Evolutionary conservation across 2,888 invertebrate genomes (phyloP), one percentile per base, ranked within the genome.

Genomic region (Agrotis puta): DNA sequence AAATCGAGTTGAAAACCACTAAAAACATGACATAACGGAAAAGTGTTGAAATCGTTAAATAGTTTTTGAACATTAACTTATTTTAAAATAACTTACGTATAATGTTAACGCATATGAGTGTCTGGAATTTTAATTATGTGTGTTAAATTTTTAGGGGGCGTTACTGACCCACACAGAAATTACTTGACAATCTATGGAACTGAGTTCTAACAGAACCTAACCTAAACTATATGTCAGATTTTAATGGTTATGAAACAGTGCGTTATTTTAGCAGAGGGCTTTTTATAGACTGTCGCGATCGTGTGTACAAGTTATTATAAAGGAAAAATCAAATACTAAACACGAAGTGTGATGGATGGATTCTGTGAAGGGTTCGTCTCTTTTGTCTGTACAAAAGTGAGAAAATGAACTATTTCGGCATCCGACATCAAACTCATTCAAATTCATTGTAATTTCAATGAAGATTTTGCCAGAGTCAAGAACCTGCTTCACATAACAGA

Each of bases 311-410:
- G 27, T 22, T 33, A 27, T 27, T n/a, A n/a, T n/a, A 56, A 75
- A 75, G 24, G 45, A 66, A 72, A 67, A n/a, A n/a, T n/a, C n/a
- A n/a, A n/a, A n/a, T 47, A 48, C 45, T 51, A 51, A 66, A 67
- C 39, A 76, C 50, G 67, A 51, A 67, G 47, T 66, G 57, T 72
- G 76, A 72, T 57, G 45, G 57, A 74, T 77, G 59, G 22, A 18
- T 74, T 61, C 18, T n/a, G 18, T 22, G 45, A 69, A 45, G 45
- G 45, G 43, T 56, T 48, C 54, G 20, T 59, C 22, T 59, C n/a
- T 22, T 39, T 43, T 53, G 51, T 59, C 45, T 18, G 45, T 22
- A 45, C 33, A 33, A 50, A 45, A 14, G 27, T 50, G 48, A 14
- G 47, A 14, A 54, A 14, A 68, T 69, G 39, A 51, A 20, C 13